Evolutionary conservation across 2,888 invertebrate species (phyloP), one percentile per base, ranked within the genome.

Genomic region (Drosophila fungiperda): DNA sequence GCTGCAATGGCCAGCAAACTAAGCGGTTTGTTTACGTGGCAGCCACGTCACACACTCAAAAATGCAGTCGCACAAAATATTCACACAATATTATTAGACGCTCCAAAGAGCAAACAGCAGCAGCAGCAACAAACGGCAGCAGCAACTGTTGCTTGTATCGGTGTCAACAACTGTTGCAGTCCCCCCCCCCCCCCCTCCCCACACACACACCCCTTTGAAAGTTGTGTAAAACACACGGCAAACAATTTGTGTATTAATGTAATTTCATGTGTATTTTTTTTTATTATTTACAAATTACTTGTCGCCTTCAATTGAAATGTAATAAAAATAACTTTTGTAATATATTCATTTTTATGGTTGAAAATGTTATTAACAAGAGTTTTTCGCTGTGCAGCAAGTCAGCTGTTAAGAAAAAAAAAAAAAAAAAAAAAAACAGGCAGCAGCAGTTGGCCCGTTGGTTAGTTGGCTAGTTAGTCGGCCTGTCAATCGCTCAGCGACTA

Each of bases 401-500:
- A 74, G 58, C 33, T 66, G 73, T 52, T 52, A 59, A 67, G 69
- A 69, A 61, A 33, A 33, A 49, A 26, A 8, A 15, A 38, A 2
- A 15, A 38, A 2, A 3, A 29, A 54, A 55, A 70, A 54, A 54
- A 35, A 20, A 15, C 12, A 38, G 11, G 12, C 83, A 52, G 85
- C 81, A 80, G 82, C 82, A 54, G 45, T 45, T 52, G 55, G 52
- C 32, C 29, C 17, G 79, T 73, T 85, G 69, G 75, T 73, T 79
- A 78, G 83, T 85, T 85, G 72, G 78, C 88, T 83, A 83, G 85
- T 85, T 85, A 85, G 85, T 74, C 76, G 72, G 76, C 63, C 89
- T 89, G 91, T 91, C 92, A 91, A 90, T 90, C 85, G 87, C 76
- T 82, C 83, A 78, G 79, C 83, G 77, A 76, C 82, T 83, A 81